Evolutionary conservation across 2,113 vertebrate genomes (phyloP).

Genomic region (Eptesicus fuscus): DNA sequence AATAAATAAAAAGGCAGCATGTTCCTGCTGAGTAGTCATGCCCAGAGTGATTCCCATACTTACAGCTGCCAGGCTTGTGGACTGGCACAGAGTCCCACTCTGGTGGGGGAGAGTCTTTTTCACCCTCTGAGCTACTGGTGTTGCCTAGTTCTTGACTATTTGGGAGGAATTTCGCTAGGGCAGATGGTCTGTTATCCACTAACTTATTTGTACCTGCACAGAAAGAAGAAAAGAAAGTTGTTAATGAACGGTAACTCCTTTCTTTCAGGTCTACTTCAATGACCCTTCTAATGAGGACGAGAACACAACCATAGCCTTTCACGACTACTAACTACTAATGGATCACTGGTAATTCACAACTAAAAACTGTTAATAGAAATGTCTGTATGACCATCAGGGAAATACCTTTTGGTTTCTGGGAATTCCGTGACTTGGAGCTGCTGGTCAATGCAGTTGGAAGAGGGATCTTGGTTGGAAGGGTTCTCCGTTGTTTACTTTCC

Average conservation of each 20-base stretch:
- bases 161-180: conserved; percentile 88
- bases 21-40: neutral
- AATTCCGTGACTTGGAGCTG: conserved; percentile 84
- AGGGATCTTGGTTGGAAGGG: conserved; percentile 88
- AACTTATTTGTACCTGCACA: conserved; percentile 84
- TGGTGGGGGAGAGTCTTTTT: conserved; percentile 94
- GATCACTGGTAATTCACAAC: neutral
- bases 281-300: neutral
- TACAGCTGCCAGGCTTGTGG: conserved; percentile 88
- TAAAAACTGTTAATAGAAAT: neutral
- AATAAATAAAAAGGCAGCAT: neutral
- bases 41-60: conserved; percentile 73
- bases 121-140: conserved; percentile 97
- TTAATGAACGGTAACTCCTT: neutral
- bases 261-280: neutral
- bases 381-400: neutral
- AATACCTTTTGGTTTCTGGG: conserved; percentile 87
- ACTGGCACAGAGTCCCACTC: conserved; percentile 95
- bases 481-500: conserved; percentile 95
- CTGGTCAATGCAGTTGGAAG: conserved; percentile 76
- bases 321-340: neutral
- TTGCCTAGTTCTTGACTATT: conserved; percentile 89
- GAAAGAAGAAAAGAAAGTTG: conserved; percentile 36
- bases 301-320: neutral
- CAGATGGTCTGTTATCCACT: conserved; percentile 88